phyloP scores from a whole-genome alignment of 2,797 vertebrate species.

The Orientallactaga sibirica region DNA sequence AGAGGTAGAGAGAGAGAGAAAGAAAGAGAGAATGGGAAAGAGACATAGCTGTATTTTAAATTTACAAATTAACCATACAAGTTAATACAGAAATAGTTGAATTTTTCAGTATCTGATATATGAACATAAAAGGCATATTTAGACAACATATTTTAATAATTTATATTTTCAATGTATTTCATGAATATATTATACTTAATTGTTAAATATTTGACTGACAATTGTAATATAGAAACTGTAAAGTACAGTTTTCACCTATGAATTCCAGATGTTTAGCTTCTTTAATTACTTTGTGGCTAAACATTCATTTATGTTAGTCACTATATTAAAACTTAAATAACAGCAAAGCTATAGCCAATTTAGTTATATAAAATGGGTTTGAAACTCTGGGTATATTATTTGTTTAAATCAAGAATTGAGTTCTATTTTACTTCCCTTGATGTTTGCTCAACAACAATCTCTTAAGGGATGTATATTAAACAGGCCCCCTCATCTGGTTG shows the following conservation, averaged over 20 bases:
- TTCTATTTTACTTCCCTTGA: neutral
- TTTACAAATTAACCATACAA: neutral
- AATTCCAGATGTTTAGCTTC: neutral
- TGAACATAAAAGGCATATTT: neutral
- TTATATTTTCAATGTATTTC: neutral
- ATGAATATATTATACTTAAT: neutral
- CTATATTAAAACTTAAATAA: slow-evolving; percentile 17
- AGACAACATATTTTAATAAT: slow-evolving; percentile 37
- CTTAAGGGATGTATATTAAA: neutral
- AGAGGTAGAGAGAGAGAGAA: too few species aligned
- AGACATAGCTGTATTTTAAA: slow-evolving; percentile 13
- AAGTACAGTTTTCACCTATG: neutral
- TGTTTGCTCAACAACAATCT: neutral
- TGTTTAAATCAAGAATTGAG: neutral
- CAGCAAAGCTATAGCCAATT: neutral
- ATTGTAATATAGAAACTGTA: neutral
- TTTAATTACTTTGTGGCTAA: neutral
- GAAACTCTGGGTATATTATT: neutral
- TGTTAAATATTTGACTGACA: too few species aligned
- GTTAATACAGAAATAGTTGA: neutral
- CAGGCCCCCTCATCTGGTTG: neutral
- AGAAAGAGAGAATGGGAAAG: too few species aligned
- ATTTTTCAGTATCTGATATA: neutral
- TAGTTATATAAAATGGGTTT: neutral
- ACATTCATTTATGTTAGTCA: neutral